Percentiles rank a stretch among this genome's conserved stretches.
Evolutionary conservation across 92 coral and sea anemone species (phyloP).

Genomic region (Anthopleura xanthogrammica): DNA sequence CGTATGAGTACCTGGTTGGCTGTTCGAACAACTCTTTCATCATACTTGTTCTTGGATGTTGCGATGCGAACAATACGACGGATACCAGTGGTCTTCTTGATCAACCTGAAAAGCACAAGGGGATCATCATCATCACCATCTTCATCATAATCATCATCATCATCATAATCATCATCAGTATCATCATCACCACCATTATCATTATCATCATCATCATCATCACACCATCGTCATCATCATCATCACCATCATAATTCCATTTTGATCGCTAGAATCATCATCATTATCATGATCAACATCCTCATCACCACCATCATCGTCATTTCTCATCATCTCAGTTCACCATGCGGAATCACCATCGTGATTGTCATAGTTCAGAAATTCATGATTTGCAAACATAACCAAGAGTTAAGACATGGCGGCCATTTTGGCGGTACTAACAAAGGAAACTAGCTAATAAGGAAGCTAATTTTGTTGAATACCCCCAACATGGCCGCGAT

Average conservation of each 20-base stretch:
- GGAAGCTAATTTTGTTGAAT: too few species aligned
- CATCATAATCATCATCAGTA: background rate
- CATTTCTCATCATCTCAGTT: background rate
- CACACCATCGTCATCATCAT: background rate
- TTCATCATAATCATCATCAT: background rate
- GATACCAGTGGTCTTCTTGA: slow-evolving; percentile 81
- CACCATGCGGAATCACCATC: background rate
- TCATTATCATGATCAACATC: too few species aligned
- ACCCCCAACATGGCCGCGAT: too few species aligned
- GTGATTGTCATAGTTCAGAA: background rate
- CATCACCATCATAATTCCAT: background rate
- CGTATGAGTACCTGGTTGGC: slow-evolving; percentile 77
- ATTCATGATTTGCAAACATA: too few species aligned
- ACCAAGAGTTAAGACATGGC: too few species aligned
- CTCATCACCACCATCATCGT: background rate
- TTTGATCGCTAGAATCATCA: background rate
- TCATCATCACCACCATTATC: background rate
- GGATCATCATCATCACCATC: background rate
- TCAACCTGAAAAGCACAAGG: slow-evolving; percentile 42
- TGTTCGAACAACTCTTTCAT: slow-evolving; percentile 79
- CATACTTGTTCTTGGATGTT: slow-evolving; percentile 52
- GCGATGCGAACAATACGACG: slow-evolving; percentile 91
- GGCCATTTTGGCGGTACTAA: too few species aligned
- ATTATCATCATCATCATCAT: background rate
- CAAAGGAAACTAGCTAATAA: too few species aligned